Conservation (phyloP, 2,888 invertebrate genomes). For the Zele albiditarsus region DNA sequence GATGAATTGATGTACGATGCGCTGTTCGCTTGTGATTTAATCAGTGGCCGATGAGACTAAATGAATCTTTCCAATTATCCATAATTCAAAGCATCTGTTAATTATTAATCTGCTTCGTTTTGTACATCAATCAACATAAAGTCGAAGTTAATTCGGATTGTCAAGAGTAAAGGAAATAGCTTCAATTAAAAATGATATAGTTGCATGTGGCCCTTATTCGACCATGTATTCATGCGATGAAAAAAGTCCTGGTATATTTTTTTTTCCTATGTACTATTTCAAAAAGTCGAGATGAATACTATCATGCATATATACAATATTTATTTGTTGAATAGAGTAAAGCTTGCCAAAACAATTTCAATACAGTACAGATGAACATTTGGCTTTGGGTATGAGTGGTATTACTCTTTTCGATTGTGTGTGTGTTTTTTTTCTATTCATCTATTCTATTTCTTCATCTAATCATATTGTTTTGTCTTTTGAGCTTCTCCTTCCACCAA, state of each 20-base stretch:
- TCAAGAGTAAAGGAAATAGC: not conserved
- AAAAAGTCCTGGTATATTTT: too few species aligned
- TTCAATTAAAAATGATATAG: too few species aligned
- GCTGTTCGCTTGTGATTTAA: not conserved
- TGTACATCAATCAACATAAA: not conserved
- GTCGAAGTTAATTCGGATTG: not conserved
- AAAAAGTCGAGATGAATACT: too few species aligned
- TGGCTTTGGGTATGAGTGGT: not conserved
- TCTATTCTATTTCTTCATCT: not conserved
- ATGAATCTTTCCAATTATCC: not conserved
- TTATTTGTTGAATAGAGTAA: not conserved
- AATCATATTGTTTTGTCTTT: not conserved
- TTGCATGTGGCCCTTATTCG: too few species aligned
- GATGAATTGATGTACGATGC: not conserved
- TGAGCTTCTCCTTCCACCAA: not conserved
- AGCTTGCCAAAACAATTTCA: conserved; percentile 21
- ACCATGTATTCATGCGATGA: too few species aligned
- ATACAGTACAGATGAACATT: not conserved
- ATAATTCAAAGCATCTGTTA: not conserved
- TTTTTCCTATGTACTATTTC: too few species aligned
- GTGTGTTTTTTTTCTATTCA: not conserved
- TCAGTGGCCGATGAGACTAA: not conserved
- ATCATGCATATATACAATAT: not conserved
- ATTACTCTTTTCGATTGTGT: conserved; percentile 8
- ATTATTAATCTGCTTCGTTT: not conserved